phyloP scores from a whole-genome alignment of 2,113 vertebrate genomes.

The Saguinus midas region DNA sequence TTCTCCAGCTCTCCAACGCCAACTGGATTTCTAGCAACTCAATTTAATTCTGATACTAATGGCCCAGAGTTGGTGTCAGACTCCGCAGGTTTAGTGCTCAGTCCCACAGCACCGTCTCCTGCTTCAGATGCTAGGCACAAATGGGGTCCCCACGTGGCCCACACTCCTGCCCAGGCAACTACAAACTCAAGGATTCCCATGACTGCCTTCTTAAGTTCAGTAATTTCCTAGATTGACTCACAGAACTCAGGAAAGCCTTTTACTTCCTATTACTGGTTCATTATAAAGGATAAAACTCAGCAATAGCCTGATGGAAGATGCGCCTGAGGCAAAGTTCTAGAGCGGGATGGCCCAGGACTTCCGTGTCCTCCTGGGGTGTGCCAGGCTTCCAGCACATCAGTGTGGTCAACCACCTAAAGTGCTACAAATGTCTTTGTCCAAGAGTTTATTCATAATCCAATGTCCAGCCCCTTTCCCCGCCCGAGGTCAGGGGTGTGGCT shows the following conservation, averaged over 20 bases:
- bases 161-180: neutral
- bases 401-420: neutral
- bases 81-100: neutral
- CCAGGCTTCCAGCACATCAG: neutral
- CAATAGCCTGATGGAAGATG: neutral
- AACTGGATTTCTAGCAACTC: neutral
- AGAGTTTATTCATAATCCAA: neutral
- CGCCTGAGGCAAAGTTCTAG: rapidly evolving
- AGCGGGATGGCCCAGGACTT: neutral
- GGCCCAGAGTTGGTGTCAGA: rapidly evolving
- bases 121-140: neutral
- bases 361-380: rapidly evolving
- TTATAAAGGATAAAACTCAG: neutral
- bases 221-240: neutral
- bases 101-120: neutral
- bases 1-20: neutral
- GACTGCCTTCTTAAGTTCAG: neutral
- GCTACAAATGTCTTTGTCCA: neutral
- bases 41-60: neutral
- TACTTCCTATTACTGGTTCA: neutral
- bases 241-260: neutral
- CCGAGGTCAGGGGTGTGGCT: neutral
- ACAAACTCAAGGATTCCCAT: neutral
- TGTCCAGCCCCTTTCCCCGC: neutral
- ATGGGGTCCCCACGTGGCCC: neutral